Evolutionary conservation across 2,888 invertebrate genomes (phyloP).

Genomic region (Limnephilus lunatus): DNA sequence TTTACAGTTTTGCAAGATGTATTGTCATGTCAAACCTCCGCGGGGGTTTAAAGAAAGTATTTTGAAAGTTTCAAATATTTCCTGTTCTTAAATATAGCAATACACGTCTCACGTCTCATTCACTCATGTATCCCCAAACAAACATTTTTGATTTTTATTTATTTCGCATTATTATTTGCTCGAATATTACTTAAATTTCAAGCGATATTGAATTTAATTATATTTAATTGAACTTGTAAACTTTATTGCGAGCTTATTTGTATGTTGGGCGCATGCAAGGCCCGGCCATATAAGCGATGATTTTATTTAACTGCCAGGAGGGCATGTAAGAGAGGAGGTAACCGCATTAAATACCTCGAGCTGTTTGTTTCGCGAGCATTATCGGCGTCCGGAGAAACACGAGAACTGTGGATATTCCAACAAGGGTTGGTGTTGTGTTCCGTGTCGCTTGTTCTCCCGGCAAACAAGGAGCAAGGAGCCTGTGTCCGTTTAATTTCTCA

Average conservation of each 20-base stretch:
- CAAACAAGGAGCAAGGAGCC: constrained; percentile 64
- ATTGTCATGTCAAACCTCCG: too few species aligned
- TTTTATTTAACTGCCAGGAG: constrained; percentile 40
- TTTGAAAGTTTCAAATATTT: too few species aligned
- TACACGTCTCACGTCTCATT: too few species aligned
- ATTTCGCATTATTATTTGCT: not conserved
- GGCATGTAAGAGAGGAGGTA: constrained; percentile 51
- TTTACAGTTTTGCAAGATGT: too few species aligned
- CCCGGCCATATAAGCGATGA: constrained; percentile 19
- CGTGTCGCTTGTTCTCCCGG: constrained; percentile 57
- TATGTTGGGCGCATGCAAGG: not conserved
- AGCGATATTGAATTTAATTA: not conserved
- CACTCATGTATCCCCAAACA: too few species aligned
- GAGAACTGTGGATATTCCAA: constrained; percentile 40
- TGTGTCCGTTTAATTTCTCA: constrained; percentile 63
- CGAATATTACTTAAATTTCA: not conserved
- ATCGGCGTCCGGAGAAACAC: constrained; percentile 54
- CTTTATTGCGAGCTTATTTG: not conserved
- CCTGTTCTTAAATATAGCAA: too few species aligned
- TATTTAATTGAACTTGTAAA: not conserved
- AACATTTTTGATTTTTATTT: too few species aligned
- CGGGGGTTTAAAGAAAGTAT: too few species aligned
- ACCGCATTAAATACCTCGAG: constrained; percentile 48
- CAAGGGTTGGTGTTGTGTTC: constrained; percentile 44
- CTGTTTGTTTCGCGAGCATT: constrained; percentile 52